Base-by-base conservation (phyloP, 2,888 invertebrate genomes). In the Andrena dorsata region DNA sequence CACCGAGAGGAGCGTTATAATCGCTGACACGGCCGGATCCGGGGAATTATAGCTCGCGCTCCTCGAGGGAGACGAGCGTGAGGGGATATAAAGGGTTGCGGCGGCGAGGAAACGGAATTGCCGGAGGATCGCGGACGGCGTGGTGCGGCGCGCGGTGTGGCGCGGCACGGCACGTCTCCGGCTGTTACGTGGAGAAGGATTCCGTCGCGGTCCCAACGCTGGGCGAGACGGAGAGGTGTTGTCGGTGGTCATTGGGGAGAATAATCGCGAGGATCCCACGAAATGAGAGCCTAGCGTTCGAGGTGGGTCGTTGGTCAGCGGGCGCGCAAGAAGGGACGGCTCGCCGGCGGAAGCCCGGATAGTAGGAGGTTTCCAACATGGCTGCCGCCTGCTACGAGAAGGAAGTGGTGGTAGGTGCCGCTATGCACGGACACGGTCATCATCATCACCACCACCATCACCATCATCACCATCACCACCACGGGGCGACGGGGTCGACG, bases 201-300 rank as follows among this genome's bases (percentile, higher is more conserved):
- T n/a, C 30, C 23, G 49, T 56, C 49, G 63, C 49, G 63, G 47
- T 75, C 53, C 51, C 71, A 81, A 80, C 76, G 74, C 80, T 78
- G 78, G 63, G 73, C 74, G 75, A 82, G 80, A 87, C 84, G 82
- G 82, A 60, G 80, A 66, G 63, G 41, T 71, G 41, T 23, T 70
- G 82, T 26, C 66, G 58, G 71, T 60, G 65, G 35, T 95, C 94
- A 0, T 94, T 94, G 85, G 74, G 80, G 83, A 85, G 76, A 76
- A 83, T 86, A 84, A 91, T 91, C 4, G 80, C 79, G 80, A 86
- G 70, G 74, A 56, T 78, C 65, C 26, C 60, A 76, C 87, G 76
- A 79, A 94, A 95, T 84, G 94, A 95, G 20, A 94, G 95, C 86
- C 92, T 94, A 53, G 95, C 95, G 82, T 94, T 94, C 1, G 91